Conservation (phyloP, 2,888 invertebrate species). For the Teinopalpus imperialis region DNA sequence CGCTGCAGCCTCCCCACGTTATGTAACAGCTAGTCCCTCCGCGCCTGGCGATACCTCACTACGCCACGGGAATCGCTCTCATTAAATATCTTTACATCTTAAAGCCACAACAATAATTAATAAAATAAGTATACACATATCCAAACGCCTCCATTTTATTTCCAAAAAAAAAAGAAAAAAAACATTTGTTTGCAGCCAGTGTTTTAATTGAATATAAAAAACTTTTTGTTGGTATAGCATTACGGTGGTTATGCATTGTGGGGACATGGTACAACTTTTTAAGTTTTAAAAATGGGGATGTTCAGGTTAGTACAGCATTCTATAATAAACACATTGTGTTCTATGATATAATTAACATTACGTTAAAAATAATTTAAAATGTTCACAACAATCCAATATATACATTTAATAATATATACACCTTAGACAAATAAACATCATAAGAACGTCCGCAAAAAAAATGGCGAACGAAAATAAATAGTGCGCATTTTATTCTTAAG, state of each 20-base stretch:
- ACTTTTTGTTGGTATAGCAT: too few relatives aligned
- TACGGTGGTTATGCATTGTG: too few relatives aligned
- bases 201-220: neutral
- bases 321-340: neutral
- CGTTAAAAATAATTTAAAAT: too few relatives aligned
- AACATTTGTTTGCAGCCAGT: neutral
- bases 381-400: too few relatives aligned
- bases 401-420: too few relatives aligned
- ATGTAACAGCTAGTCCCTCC: slow-evolving; percentile 73
- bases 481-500: too few relatives aligned
- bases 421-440: too few relatives aligned
- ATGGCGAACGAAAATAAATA: too few relatives aligned
- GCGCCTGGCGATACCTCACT: slow-evolving; percentile 56
- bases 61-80: slow-evolving; percentile 47
- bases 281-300: slow-evolving; percentile 35
- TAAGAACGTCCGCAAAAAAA: too few relatives aligned
- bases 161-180: neutral
- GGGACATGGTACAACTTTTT: neutral
- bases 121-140: too few relatives aligned
- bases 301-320: slow-evolving; percentile 37
- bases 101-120: neutral
- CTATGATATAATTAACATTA: neutral
- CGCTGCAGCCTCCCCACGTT: slow-evolving; percentile 65
- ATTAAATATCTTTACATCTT: neutral
- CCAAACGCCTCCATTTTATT: neutral